A percentile compares a stretch with the other conserved stretches of the same genome.
Evolutionary conservation across 2,797 vertebrate species (phyloP).

Genomic region (Bucorvus abyssinicus): DNA sequence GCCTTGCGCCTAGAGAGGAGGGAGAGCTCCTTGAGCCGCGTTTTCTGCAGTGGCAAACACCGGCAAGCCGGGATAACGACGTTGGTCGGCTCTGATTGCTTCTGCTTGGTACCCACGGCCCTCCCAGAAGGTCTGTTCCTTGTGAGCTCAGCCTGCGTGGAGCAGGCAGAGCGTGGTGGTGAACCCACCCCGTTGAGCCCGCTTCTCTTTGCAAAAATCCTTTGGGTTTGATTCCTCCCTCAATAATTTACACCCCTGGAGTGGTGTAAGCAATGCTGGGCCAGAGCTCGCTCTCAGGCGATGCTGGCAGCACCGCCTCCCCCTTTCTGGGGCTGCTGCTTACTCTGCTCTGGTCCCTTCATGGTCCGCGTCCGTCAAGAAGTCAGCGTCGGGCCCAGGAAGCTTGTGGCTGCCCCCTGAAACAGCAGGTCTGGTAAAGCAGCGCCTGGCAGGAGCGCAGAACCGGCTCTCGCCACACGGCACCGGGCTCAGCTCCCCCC

Average conservation of each 20-base stretch:
- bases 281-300: fast-evolving
- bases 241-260: no score
- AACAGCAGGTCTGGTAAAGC: neutral
- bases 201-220: neutral
- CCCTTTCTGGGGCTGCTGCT: neutral
- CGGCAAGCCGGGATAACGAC: neutral
- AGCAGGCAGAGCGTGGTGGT: neutral
- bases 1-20: neutral
- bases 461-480: neutral
- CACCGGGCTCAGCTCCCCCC: neutral
- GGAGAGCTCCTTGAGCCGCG: neutral
- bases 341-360: neutral
- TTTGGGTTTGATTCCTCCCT: neutral
- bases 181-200: neutral
- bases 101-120: fast-evolving
- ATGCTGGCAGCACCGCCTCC: fast-evolving
- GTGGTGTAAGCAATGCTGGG: fast-evolving
- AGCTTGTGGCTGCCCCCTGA: neutral
- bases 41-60: neutral
- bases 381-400: neutral
- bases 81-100: neutral
- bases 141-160: fast-evolving
- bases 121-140: neutral
- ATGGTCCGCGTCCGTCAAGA: no score
- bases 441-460: neutral